Conservation (phyloP, 2,888 invertebrate genomes). For the Diaperis boleti region DNA sequence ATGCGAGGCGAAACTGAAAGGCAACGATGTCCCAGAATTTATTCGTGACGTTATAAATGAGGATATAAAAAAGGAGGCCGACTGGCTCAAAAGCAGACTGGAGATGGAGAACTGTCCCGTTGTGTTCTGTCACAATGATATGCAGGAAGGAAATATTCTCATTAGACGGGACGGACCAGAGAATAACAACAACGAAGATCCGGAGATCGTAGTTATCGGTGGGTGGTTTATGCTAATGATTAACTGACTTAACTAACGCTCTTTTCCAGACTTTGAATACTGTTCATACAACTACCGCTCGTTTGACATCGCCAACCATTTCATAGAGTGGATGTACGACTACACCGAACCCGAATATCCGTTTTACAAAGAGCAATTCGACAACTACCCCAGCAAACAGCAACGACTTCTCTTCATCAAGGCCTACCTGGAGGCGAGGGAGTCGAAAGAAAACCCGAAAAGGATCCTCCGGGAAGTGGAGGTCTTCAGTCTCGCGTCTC, state of each 20-base stretch:
- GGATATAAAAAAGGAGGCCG: slow-evolving; percentile 76
- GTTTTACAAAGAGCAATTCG: slow-evolving; percentile 77
- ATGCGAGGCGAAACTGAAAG: slow-evolving; percentile 67
- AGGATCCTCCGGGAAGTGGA: slow-evolving; percentile 76
- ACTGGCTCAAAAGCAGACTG: slow-evolving; percentile 77
- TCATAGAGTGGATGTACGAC: slow-evolving; percentile 92
- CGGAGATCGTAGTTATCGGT: slow-evolving; percentile 63
- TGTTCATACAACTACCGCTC: slow-evolving; percentile 95
- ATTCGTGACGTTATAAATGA: slow-evolving; percentile 50
- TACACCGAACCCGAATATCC: slow-evolving; percentile 85
- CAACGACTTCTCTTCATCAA: slow-evolving; percentile 75
- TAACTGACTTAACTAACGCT: too few species aligned
- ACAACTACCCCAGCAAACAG: slow-evolving; percentile 80
- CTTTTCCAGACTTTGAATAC: slow-evolving; percentile 85
- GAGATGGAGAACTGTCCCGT: slow-evolving; percentile 79
- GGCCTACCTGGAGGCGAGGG: slow-evolving; percentile 69
- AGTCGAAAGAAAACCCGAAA: slow-evolving; percentile 59
- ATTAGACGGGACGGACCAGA: slow-evolving; percentile 65
- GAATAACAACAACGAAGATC: slow-evolving; percentile 49
- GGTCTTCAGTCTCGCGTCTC: slow-evolving; percentile 87
- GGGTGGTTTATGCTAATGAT: too few species aligned
- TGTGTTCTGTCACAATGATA: slow-evolving; percentile 94
- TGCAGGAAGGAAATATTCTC: slow-evolving; percentile 90
- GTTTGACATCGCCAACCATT: slow-evolving; percentile 95
- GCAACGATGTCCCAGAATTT: slow-evolving; percentile 59